phyloP scores from a whole-genome alignment of 2,113 vertebrate genomes.

The Phalacrocorax carbo region DNA sequence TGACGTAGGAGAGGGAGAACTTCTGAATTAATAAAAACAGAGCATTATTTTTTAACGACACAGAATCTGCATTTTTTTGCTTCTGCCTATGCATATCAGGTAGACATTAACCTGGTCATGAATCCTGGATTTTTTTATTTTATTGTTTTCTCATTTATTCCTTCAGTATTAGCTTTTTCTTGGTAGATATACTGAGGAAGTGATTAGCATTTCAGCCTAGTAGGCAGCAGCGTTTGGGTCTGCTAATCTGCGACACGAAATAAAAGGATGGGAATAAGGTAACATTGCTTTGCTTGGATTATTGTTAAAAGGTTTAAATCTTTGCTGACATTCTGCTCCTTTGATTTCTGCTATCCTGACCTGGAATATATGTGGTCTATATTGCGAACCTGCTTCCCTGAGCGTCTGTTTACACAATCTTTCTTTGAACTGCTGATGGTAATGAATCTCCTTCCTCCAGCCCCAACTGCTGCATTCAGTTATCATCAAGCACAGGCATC shows the following conservation, averaged over 20 bases:
- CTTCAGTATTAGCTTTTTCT: neutral
- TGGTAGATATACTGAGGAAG: neutral
- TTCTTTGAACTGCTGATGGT: conserved; percentile 55
- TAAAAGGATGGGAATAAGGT: neutral
- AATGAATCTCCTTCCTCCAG: conserved; percentile 65
- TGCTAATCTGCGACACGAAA: neutral
- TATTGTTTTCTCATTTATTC: neutral
- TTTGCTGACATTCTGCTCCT: neutral
- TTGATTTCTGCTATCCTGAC: neutral
- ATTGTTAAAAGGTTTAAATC: conserved; percentile 9
- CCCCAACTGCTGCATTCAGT: conserved; percentile 57
- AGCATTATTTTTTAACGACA: neutral
- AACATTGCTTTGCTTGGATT: neutral
- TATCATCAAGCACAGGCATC: conserved; percentile 74
- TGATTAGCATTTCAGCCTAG: neutral
- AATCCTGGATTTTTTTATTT: neutral
- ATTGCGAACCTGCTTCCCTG: neutral
- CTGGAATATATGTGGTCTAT: neutral
- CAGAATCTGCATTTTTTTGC: neutral
- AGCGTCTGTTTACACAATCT: neutral
- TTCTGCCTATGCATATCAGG: neutral
- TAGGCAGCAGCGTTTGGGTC: neutral
- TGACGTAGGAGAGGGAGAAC: neutral
- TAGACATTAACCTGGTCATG: neutral
- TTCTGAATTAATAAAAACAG: neutral